Conservation (phyloP, 2,113 vertebrate species). For the Laticauda colubrina region DNA sequence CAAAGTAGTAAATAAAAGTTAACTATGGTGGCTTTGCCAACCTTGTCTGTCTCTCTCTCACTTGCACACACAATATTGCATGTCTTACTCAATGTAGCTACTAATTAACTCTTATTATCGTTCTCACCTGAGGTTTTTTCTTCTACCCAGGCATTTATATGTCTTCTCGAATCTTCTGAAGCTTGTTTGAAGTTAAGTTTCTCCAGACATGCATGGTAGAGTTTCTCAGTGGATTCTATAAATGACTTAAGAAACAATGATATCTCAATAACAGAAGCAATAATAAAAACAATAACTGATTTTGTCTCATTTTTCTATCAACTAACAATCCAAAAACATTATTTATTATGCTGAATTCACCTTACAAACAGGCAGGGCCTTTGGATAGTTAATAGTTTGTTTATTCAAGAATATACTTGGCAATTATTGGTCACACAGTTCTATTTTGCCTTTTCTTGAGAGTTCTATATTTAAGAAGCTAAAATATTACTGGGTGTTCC, state of each 20-base stretch:
- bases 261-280: neutral
- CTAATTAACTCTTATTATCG: neutral
- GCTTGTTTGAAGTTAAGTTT: conserved; percentile 77
- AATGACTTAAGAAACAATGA: conserved; percentile 70
- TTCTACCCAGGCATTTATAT: conserved; percentile 88
- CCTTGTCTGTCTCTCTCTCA: neutral
- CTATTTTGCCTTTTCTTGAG: neutral
- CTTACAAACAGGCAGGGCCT: neutral
- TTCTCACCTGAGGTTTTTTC: conserved; percentile 81
- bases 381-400: neutral
- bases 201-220: conserved; percentile 80
- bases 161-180: conserved; percentile 73
- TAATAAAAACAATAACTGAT: neutral
- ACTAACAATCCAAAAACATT: neutral
- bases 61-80: neutral
- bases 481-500: too few relatives aligned
- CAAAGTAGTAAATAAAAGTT: neutral
- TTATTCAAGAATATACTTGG: neutral
- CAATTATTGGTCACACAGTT: neutral
- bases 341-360: neutral
- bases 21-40: neutral
- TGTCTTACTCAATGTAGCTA: neutral
- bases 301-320: neutral
- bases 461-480: neutral
- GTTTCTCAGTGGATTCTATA: conserved; percentile 74